A percentile compares a stretch with the other conserved stretches of the same genome.
Evolutionary conservation across 1,140 invertebrate genomes (phyloP).

Genomic region (Dolichoris vasculosae): DNA sequence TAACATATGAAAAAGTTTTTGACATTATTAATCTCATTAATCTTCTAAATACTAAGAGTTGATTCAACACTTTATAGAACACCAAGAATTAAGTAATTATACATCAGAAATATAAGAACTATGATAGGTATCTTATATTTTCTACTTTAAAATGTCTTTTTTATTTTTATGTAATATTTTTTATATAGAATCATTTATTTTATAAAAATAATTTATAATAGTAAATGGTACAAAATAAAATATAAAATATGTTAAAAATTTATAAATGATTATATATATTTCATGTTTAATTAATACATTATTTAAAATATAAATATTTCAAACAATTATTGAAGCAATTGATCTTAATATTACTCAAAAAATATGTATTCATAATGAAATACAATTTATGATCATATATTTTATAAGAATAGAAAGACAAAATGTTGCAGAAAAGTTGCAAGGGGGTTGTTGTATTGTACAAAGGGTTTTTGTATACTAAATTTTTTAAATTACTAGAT

Average conservation of each 20-base stretch:
- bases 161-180: slow-evolving; percentile 22
- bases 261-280: not conserved
- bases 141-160: slow-evolving; percentile 12
- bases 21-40: not conserved
- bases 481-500: too few species aligned
- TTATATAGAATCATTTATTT: slow-evolving; percentile 24
- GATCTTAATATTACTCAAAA: too few species aligned
- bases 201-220: not conserved
- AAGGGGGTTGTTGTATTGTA: too few species aligned
- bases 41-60: not conserved
- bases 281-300: not conserved
- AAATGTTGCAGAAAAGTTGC: not conserved
- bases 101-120: slow-evolving; percentile 15
- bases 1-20: slow-evolving; percentile 16
- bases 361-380: too few species aligned
- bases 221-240: too few species aligned
- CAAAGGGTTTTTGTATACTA: too few species aligned
- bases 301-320: not conserved
- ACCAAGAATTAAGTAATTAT: slow-evolving; percentile 19
- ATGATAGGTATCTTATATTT: slow-evolving; percentile 5
- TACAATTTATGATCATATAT: not conserved
- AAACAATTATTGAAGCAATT: too few species aligned
- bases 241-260: too few species aligned
- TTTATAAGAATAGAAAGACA: not conserved
- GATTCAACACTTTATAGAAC: not conserved